Evolutionary conservation across 2,113 vertebrate species (phyloP).

Genomic region (Ia io): DNA sequence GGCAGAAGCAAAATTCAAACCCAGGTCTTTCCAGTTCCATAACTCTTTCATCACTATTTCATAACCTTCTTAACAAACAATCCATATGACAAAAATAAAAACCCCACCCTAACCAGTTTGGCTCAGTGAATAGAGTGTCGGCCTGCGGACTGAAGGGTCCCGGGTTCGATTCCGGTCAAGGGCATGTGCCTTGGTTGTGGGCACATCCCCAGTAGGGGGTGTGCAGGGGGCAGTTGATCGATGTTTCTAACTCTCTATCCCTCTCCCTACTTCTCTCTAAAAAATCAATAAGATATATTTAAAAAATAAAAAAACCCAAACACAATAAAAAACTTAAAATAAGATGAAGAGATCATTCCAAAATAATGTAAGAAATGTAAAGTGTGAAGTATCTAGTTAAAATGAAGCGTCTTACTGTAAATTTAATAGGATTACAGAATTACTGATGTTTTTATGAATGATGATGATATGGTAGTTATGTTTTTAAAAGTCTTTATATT

Average conservation of each 20-base stretch:
- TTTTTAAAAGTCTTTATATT: conserved; percentile 26
- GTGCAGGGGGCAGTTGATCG: no score
- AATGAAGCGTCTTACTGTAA: neutral
- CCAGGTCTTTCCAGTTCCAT: conserved; percentile 45
- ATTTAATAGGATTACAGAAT: conserved; percentile 35
- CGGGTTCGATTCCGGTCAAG: no score
- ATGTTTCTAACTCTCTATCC: no score
- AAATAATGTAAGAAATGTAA: conserved; percentile 50
- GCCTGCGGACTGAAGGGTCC: no score
- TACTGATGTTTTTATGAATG: conserved; percentile 31
- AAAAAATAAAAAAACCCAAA: neutral
- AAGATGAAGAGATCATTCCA: conserved; percentile 1
- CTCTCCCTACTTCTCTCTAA: no score
- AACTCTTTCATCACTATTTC: conserved; percentile 50
- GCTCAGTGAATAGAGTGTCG: no score
- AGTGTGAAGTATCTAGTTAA: conserved; percentile 28
- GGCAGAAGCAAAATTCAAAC: conserved; percentile 50
- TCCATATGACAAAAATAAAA: neutral
- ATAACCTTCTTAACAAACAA: conserved; percentile 49
- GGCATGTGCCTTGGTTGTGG: no score
- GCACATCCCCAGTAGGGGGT: no score
- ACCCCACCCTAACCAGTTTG: neutral
- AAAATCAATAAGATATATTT: no score
- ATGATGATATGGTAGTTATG: neutral
- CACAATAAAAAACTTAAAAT: conserved; percentile 29